A percentile compares a stretch with the other conserved stretches of the same genome.
Conservation (phyloP, 2,888 invertebrate species). For the Pachydiplax longipennis region DNA sequence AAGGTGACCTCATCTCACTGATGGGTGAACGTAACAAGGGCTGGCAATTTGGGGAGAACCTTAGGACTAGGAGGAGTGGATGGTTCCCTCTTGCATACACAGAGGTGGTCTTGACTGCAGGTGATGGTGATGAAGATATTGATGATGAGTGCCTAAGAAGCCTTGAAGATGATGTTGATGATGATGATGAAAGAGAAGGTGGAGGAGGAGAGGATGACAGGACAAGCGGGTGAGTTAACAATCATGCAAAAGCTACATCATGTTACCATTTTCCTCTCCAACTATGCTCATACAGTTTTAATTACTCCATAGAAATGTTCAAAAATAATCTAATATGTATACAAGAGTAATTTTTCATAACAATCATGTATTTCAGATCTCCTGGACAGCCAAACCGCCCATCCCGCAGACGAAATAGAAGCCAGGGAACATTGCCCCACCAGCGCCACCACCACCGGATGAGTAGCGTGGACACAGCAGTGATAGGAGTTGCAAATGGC, state of each 20-base stretch:
- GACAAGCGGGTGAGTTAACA: neutral
- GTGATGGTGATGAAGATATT: conserved; percentile 59
- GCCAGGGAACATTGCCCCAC: conserved; percentile 25
- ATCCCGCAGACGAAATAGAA: conserved; percentile 18
- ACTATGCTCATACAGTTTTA: no score
- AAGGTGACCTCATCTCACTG: conserved; percentile 86
- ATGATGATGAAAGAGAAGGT: neutral
- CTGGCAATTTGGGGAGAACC: conserved; percentile 97
- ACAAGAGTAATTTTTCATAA: no score
- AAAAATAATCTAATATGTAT: no score
- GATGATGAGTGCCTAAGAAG: conserved; percentile 25
- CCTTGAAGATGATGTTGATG: conserved; percentile 40
- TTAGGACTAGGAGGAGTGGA: conserved; percentile 88
- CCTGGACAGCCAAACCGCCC: conserved; percentile 36
- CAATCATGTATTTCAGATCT: neutral
- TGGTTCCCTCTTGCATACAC: conserved; percentile 98
- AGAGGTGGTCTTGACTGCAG: conserved; percentile 70
- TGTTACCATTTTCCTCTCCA: no score
- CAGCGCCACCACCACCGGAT: conserved; percentile 26
- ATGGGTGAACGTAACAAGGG: conserved; percentile 91
- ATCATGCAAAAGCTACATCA: no score
- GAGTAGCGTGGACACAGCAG: conserved; percentile 40
- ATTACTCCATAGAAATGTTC: no score
- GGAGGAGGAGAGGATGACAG: conserved; percentile 11
- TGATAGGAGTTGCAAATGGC: conserved; percentile 39